Conservation (phyloP, 2,113 vertebrate species). For the Sorex fumeus region DNA sequence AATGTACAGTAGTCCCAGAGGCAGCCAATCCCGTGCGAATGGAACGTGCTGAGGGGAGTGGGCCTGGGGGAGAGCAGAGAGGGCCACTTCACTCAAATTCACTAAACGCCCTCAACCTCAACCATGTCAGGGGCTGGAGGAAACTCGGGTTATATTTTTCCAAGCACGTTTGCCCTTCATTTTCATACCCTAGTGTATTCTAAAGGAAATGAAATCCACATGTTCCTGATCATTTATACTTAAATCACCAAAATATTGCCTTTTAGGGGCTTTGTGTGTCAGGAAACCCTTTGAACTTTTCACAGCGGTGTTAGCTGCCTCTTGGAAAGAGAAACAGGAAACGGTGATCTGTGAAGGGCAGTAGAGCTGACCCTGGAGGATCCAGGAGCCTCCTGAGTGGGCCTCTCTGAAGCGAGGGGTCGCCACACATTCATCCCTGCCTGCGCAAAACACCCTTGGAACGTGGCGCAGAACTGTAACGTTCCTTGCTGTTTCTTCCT, state of each 20-base stretch:
- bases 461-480: not conserved
- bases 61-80: not conserved
- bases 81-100: slow-evolving; percentile 9
- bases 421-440: slow-evolving; percentile 7
- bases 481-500: slow-evolving; percentile 20
- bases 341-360: slow-evolving; percentile 5
- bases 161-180: slow-evolving; percentile 75
- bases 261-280: slow-evolving; percentile 76
- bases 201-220: slow-evolving; percentile 82
- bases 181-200: slow-evolving; percentile 80
- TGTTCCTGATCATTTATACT: slow-evolving; percentile 81
- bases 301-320: slow-evolving; percentile 27
- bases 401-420: accelerated
- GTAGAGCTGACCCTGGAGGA: not conserved
- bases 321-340: slow-evolving; percentile 73
- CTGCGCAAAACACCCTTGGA: accelerated
- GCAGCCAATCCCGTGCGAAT: not conserved
- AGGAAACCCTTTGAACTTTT: slow-evolving; percentile 77
- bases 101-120: slow-evolving; percentile 77
- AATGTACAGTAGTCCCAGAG: too few species aligned
- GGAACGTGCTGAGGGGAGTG: not conserved
- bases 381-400: not conserved
- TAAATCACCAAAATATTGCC: slow-evolving; percentile 83
- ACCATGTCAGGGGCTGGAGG: slow-evolving; percentile 70
- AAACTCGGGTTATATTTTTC: slow-evolving; percentile 69